These are phyloP conservation scores for Petrolisthes cinctipes DNA, from an alignment of 2,888 invertebrate species.

Conservation along the genomic window DNA sequence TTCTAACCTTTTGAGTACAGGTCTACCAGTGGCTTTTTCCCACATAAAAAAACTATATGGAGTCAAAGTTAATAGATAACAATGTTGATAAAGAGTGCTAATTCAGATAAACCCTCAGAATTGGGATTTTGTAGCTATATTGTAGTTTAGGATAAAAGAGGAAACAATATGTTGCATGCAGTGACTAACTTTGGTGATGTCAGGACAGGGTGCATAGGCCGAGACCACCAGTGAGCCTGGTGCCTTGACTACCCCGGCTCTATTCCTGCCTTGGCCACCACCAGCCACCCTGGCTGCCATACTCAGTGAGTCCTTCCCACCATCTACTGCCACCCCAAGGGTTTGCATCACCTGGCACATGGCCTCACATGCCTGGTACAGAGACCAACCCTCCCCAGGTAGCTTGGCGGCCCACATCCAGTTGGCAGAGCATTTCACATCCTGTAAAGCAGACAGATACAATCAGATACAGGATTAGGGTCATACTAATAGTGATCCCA, in stretches of 20 bases:
- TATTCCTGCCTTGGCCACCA: conserved; percentile 68
- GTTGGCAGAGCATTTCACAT: conserved; percentile 98
- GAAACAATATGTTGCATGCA: background rate
- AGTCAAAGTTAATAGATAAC: no score
- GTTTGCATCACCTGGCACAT: conserved; percentile 87
- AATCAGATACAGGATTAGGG: no score
- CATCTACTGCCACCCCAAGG: conserved; percentile 91
- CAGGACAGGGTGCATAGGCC: conserved; percentile 94
- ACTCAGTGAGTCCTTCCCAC: conserved; percentile 96
- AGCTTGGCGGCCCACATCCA: conserved; percentile 99
- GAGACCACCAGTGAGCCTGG: conserved; percentile 94
- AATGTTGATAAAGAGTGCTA: no score
- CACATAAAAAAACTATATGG: no score
- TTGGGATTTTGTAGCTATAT: no score
- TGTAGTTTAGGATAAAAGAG: background rate
- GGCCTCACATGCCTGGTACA: conserved; percentile 88
- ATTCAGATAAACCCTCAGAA: no score
- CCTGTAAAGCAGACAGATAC: conserved; percentile 71
- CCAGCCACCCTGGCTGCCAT: conserved; percentile 91
- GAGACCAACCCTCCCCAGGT: conserved; percentile 88
- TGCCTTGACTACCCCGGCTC: conserved; percentile 72
- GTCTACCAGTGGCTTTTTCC: no score
- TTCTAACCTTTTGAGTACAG: no score
- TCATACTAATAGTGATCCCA: no score
- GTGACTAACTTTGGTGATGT: conserved; percentile 73